Conservation (phyloP, 1,140 invertebrate genomes). For the Lepidurus packardi region DNA sequence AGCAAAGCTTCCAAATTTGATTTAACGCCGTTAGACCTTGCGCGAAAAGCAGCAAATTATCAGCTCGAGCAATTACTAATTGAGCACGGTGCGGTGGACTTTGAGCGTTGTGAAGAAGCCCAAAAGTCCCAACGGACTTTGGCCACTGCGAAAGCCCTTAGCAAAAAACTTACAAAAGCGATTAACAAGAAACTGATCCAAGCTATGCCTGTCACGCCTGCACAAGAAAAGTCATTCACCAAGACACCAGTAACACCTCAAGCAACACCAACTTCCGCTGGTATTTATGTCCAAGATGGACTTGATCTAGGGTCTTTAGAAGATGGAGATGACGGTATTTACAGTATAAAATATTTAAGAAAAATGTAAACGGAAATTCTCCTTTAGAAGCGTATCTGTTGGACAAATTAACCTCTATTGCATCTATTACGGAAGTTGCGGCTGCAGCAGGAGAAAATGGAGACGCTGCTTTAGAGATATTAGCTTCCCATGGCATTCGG, state of each 20-base stretch:
- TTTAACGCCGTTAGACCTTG: background rate
- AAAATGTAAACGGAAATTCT: background rate
- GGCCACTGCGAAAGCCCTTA: background rate
- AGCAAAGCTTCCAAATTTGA: constrained; percentile 13
- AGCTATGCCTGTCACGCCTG: background rate
- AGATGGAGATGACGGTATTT: constrained; percentile 17
- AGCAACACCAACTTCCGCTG: background rate
- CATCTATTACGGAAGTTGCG: constrained; percentile 33
- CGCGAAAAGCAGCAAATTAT: background rate
- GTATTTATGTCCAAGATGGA: constrained; percentile 24
- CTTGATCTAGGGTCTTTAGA: background rate
- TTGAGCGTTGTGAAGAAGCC: background rate
- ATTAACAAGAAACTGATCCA: constrained; percentile 1
- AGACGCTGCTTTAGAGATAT: constrained; percentile 54
- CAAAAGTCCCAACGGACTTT: background rate
- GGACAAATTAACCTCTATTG: background rate
- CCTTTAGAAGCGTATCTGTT: background rate
- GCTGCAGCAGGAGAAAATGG: constrained; percentile 42
- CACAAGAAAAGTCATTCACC: background rate
- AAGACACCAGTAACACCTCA: background rate
- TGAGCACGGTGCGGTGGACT: background rate
- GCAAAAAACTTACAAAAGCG: background rate
- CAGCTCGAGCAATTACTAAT: background rate
- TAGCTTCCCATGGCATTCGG: constrained; percentile 72
- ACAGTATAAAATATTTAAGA: background rate